A percentile compares a stretch with the other conserved stretches of the same genome.
phyloP scores from a whole-genome alignment of 1,140 invertebrate species.

The Drosophila novamexicana region DNA sequence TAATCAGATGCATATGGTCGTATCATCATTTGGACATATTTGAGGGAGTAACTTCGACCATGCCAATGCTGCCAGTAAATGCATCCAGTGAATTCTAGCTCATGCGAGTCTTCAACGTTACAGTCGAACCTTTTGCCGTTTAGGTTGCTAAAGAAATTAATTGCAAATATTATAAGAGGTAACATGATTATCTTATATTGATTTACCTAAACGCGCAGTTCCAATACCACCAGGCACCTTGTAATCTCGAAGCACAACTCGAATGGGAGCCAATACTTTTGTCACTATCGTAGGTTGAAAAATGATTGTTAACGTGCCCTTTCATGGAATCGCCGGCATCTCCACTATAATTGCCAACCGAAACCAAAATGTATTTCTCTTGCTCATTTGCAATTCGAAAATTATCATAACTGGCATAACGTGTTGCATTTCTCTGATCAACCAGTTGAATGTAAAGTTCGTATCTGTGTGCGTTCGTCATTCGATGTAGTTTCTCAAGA shows the following conservation, averaged over 20 bases:
- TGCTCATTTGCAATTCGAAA: background rate
- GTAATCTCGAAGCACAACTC: background rate
- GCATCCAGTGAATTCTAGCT: background rate
- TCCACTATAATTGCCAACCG: background rate
- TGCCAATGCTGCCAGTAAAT: background rate
- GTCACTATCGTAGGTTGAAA: background rate
- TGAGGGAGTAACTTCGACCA: background rate
- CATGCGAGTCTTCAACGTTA: background rate
- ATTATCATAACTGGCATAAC: background rate
- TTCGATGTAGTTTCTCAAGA: background rate
- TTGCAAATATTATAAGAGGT: background rate
- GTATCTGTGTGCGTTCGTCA: background rate
- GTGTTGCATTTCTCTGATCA: background rate
- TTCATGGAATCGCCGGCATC: background rate
- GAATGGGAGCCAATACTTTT: background rate
- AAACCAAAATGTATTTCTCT: background rate
- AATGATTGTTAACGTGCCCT: background rate
- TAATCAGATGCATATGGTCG: background rate
- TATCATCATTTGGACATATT: background rate
- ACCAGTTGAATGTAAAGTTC: background rate
- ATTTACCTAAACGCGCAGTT: background rate
- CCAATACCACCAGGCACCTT: background rate
- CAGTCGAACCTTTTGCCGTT: background rate
- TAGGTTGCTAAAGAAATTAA: background rate
- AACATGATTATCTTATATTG: background rate